Percentiles rank a stretch among this genome's conserved stretches.
Conservation (phyloP, 2,888 invertebrate genomes). For the Drosophila robusta region DNA sequence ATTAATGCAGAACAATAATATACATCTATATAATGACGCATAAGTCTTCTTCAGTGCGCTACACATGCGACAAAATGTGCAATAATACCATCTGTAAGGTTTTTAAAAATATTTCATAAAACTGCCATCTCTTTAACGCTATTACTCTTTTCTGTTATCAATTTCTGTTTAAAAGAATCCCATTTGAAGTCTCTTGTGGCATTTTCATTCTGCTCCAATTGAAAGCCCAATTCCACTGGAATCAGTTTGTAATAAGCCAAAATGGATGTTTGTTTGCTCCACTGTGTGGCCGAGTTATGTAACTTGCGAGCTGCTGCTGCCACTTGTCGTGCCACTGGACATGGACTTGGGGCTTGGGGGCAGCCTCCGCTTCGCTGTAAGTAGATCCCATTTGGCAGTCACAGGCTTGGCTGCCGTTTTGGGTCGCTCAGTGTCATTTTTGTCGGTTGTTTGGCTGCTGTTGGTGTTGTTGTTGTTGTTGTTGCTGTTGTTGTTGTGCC, state of each 20-base stretch:
- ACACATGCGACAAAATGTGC: too few relatives aligned
- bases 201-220: slow-evolving; percentile 34
- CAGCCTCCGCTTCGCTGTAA: slow-evolving; percentile 33
- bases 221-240: slow-evolving; percentile 27
- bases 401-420: slow-evolving; percentile 61
- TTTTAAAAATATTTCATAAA: neutral
- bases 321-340: slow-evolving; percentile 55
- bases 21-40: too few relatives aligned
- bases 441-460: slow-evolving; percentile 43
- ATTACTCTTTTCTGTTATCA: neutral
- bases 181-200: slow-evolving; percentile 34
- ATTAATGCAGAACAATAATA: too few relatives aligned
- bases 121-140: neutral
- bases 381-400: slow-evolving; percentile 73
- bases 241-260: slow-evolving; percentile 41
- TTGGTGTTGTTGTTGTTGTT: slow-evolving; percentile 21
- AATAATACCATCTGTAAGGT: neutral
- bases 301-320: slow-evolving; percentile 52
- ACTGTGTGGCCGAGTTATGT: slow-evolving; percentile 45
- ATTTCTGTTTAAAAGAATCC: slow-evolving; percentile 32
- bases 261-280: slow-evolving; percentile 23
- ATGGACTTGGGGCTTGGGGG: slow-evolving; percentile 3
- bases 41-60: too few relatives aligned
- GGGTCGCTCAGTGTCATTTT: slow-evolving; percentile 62
- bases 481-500: slow-evolving; percentile 17